Percentiles rank a stretch among this genome's conserved stretches.
These are phyloP conservation scores for Drosophila monieri DNA, from an alignment of 2,888 invertebrate species.

Conservation along the genomic window DNA sequence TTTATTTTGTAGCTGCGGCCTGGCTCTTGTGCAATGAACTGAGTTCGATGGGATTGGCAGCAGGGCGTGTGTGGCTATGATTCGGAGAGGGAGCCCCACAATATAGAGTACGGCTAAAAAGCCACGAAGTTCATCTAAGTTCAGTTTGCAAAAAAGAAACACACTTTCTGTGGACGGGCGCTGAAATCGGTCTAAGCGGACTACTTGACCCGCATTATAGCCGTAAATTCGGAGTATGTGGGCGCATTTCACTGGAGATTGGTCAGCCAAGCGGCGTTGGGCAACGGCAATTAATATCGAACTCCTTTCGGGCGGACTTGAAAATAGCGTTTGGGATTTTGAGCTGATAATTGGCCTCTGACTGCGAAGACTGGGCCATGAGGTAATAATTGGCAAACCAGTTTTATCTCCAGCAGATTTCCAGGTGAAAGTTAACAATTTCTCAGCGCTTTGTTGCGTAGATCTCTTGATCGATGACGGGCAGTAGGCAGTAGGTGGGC, in stretches of 20 bases:
- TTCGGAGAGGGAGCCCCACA: slow-evolving; percentile 17
- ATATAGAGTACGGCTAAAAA: neutral
- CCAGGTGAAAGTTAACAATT: slow-evolving; percentile 62
- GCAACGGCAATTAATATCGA: slow-evolving; percentile 27
- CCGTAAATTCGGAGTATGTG: slow-evolving; percentile 32
- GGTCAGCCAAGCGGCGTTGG: slow-evolving; percentile 6
- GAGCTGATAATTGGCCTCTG: slow-evolving; percentile 23
- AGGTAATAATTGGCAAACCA: slow-evolving; percentile 74
- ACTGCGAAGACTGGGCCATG: slow-evolving; percentile 41
- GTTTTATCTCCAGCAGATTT: slow-evolving; percentile 47
- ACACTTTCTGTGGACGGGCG: neutral
- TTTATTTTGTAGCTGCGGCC: slow-evolving; percentile 48
- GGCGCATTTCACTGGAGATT: slow-evolving; percentile 29
- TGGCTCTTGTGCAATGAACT: slow-evolving; percentile 71
- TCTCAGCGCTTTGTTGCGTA: slow-evolving; percentile 32
- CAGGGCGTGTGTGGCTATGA: slow-evolving; percentile 29
- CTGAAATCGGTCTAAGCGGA: slow-evolving; percentile 13
- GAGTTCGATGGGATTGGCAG: slow-evolving; percentile 46
- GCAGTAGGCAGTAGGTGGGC: slow-evolving; percentile 59
- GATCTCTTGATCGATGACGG: slow-evolving; percentile 46
- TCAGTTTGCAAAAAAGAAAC: slow-evolving; percentile 8
- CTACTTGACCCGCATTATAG: slow-evolving; percentile 61
- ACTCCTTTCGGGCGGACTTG: neutral
- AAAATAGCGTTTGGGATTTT: neutral
- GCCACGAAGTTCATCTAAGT: slow-evolving; percentile 21